phyloP scores from a whole-genome alignment of 92 coral and sea anemone species.

The Hydrozoanthus gracilis region DNA sequence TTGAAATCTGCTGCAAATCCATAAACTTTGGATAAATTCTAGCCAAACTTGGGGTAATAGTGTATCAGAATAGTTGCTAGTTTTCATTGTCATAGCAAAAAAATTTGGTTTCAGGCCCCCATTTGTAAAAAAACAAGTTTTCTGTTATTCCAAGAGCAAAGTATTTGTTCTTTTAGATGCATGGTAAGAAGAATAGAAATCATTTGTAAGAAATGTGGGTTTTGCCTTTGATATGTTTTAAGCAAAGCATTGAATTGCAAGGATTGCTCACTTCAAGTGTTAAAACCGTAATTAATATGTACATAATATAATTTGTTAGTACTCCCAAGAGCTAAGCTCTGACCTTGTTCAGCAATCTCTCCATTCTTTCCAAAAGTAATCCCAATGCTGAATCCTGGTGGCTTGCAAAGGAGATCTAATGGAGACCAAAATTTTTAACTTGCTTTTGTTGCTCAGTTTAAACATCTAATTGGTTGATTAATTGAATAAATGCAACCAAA shows the following conservation, averaged over 20 bases:
- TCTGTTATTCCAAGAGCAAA: too few relatives aligned
- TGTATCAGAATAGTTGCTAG: too few relatives aligned
- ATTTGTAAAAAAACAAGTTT: too few relatives aligned
- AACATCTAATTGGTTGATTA: background rate
- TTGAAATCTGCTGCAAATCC: too few relatives aligned
- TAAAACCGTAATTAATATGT: background rate
- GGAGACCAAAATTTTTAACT: background rate
- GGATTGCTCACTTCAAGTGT: background rate
- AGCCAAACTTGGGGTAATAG: too few relatives aligned
- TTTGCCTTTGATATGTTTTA: background rate
- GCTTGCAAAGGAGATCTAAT: conserved; percentile 76
- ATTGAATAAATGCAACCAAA: too few relatives aligned
- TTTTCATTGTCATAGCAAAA: too few relatives aligned
- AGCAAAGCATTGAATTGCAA: background rate
- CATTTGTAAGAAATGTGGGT: background rate
- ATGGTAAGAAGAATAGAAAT: too few relatives aligned
- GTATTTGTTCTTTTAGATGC: too few relatives aligned
- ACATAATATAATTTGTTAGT: background rate
- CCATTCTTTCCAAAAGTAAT: conserved; percentile 56
- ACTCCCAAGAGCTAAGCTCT: background rate
- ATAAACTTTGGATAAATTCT: too few relatives aligned
- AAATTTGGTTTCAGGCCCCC: too few relatives aligned
- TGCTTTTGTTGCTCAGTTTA: background rate
- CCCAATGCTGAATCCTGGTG: conserved; percentile 81
- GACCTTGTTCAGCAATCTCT: conserved; percentile 43